Base-by-base conservation (phyloP, 2,113 vertebrate genomes). In the Tursiops truncatus region DNA sequence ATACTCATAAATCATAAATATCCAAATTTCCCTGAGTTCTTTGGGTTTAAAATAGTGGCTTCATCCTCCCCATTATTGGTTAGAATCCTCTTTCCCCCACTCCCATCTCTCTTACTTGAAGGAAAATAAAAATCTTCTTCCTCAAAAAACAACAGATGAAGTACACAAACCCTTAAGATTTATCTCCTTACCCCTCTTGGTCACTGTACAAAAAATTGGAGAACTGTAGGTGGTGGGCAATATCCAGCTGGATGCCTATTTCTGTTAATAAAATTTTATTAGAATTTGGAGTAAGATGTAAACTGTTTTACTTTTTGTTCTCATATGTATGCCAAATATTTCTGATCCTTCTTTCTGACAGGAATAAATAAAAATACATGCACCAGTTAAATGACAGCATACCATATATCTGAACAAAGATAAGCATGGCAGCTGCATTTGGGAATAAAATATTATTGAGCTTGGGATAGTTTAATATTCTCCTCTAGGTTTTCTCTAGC, bases 121-220 rank as follows among this genome's bases (percentile, higher is more conserved):
- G 33, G 26, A 92, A 60, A 92, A 60, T 11, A 70, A 44, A 82
- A 58, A 31, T n/a, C 6, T 1, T 70, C 56, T 65, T 65, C 13
- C 5, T 95, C 93, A 21, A 84, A 93, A 53, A 86, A 50, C 15
- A 71, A 50, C 8, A 44, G 0, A 18, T 2, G 3, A 74, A n/a
- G 0, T 1, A 33, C 4, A 25, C 2, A 91, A 41, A 44, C 2
- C 1, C 1, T 84, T 10, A 11, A 8, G 28, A 50, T 36, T 73
- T 28, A 7, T 18, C 18, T 36, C 13, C 41, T 7, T 1, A 70
- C 2, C 11, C 8, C 1, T 47, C n/a, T 14, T 28, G 13, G 8
- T 58, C 33, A 23, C 20, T 76, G 33, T 28, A 50, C 1, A 11
- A 68, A 18, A 73, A 80, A 31, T 33, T 58, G 41, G 26, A 91